phyloP scores from a whole-genome alignment of 2,888 invertebrate species.

The Rhamphomyia laevipes region DNA sequence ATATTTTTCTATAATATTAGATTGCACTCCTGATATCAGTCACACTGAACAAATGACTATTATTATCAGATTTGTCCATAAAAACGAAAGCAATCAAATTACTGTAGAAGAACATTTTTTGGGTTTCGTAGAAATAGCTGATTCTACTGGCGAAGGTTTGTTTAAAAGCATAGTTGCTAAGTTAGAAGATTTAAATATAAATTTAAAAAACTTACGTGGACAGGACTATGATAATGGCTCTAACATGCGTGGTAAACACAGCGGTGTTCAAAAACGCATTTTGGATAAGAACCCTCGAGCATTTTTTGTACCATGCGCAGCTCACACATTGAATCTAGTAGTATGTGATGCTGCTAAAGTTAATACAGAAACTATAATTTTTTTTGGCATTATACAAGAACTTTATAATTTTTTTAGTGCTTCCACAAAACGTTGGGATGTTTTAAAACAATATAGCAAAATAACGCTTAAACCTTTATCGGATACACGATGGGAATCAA shows the following conservation, averaged over 20 bases:
- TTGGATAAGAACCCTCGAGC: neutral
- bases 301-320: neutral
- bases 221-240: neutral
- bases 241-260: neutral
- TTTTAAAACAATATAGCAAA: too few species aligned
- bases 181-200: too few species aligned
- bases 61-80: too few species aligned
- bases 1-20: neutral
- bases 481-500: too few species aligned
- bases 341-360: neutral
- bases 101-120: neutral
- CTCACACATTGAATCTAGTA: neutral
- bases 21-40: neutral
- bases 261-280: neutral
- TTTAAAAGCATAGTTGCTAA: too few species aligned
- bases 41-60: constrained; percentile 1
- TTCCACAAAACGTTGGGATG: too few species aligned
- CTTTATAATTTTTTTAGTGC: too few species aligned
- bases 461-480: too few species aligned
- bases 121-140: neutral
- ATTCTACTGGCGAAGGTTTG: neutral
- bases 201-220: neutral
- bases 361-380: too few species aligned
- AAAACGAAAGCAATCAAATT: neutral
- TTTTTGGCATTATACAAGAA: too few species aligned